Conservation (phyloP, 1,140 invertebrate species). For the Atopsyche davidsoni region DNA sequence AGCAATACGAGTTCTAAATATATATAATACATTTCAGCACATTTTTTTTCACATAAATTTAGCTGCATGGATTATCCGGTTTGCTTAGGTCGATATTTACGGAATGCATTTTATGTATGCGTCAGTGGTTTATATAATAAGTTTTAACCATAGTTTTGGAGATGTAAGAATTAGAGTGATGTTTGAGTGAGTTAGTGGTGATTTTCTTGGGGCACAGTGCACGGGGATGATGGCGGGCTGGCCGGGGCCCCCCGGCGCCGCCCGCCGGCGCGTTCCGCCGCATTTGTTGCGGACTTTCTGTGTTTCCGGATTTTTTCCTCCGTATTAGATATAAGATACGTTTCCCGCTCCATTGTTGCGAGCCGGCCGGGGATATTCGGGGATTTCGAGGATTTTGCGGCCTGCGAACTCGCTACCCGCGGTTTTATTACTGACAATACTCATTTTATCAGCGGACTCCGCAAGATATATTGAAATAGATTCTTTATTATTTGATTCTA, state of each 20-base stretch:
- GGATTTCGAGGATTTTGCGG: constrained; percentile 15
- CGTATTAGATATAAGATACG: constrained; percentile 14
- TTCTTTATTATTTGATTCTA: neutral
- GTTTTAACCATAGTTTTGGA: no score
- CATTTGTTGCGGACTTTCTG: constrained; percentile 27
- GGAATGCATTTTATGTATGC: no score
- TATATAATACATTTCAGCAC: no score
- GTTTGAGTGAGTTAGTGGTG: no score
- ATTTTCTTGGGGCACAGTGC: constrained; percentile 14
- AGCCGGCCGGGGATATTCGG: constrained; percentile 3
- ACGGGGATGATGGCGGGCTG: constrained; percentile 1
- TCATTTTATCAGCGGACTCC: neutral
- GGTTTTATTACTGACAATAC: constrained; percentile 15
- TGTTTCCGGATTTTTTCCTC: constrained; percentile 22
- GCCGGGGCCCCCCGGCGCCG: constrained; percentile 1
- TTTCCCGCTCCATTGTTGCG: constrained; percentile 8
- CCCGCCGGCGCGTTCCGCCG: constrained; percentile 24
- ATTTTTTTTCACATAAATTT: no score
- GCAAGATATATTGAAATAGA: neutral
- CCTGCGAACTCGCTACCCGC: constrained; percentile 13
- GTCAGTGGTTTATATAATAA: no score
- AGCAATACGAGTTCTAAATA: no score
- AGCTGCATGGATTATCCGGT: no score
- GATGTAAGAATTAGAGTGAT: no score
- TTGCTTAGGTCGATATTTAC: no score